Evolutionary conservation across 1,140 invertebrate species (phyloP).

Genomic region (Plutomurus gul): DNA sequence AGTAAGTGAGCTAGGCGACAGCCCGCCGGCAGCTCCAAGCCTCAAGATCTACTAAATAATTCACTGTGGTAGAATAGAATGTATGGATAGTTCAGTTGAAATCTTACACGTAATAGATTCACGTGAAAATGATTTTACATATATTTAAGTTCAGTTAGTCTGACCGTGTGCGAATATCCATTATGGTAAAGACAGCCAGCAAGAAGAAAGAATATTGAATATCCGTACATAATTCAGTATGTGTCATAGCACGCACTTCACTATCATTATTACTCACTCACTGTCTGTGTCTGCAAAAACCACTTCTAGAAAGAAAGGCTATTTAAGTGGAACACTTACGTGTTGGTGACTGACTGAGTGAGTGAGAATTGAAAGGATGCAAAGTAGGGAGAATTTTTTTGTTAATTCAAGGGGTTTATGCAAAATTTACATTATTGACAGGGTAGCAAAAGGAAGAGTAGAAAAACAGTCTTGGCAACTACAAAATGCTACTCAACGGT

Average conservation of each 20-base stretch:
- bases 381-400: neutral
- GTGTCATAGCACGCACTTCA: constrained; percentile 4
- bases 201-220: neutral
- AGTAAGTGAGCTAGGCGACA: constrained; percentile 14
- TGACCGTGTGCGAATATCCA: constrained; percentile 11
- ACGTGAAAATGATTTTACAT: constrained; percentile 19
- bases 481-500: neutral
- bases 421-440: constrained; percentile 33
- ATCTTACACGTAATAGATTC: constrained; percentile 16
- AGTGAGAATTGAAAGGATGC: constrained; percentile 24
- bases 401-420: constrained; percentile 14
- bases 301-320: neutral
- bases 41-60: neutral
- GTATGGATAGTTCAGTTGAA: neutral
- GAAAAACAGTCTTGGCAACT: neutral
- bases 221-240: neutral
- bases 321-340: neutral
- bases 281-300: neutral
- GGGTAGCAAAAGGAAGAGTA: neutral
- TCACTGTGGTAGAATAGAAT: neutral
- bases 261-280: constrained; percentile 23
- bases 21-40: neutral
- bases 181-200: neutral
- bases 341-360: neutral
- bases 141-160: neutral